Evolutionary conservation across 1,140 invertebrate genomes (phyloP), one percentile per base, ranked within the genome.

Genomic region (Hylaeus anthracinus): DNA sequence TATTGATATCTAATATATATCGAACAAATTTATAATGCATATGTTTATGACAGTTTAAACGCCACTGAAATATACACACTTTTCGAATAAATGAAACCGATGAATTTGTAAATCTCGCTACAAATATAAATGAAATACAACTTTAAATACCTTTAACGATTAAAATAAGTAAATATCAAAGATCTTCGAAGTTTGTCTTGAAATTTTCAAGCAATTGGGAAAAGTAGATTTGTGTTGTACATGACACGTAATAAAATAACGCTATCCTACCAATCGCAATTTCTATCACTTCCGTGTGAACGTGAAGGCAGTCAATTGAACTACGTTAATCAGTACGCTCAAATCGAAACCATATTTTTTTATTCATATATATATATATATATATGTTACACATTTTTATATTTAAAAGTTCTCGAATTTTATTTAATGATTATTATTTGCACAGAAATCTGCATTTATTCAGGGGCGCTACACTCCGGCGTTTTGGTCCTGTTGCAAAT

Each of bases 191-290:
- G n/a, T 43, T 43, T 37, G 66, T 60, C 58, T 51, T 26, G 51
- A n/a, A 9, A 15, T 58, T 15, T 45, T 86, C 64, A 85, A 58
- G 70, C 73, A 37, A 61, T 69, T 2, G n/a, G 56, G 51, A 66
- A 81, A 86, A 61, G 51, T 39, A 70, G 64, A 81, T 77, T 85
- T 71, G 48, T 48, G 69, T 51, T 51, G 10, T 69, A 77, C 73
- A 84, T 84, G 84, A 85, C 84, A 85, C 82, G 84, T 84, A 84
- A 82, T 60, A 63, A 81, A 70, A 81, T 61, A 69, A 67, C 69
- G 79, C 56, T 75, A 75, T 64, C 64, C 72, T 75, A 80, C 72
- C 72, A 80, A 80, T 60, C 56, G 63, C 53, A 67, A 67, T 61
- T 74, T 37, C 65, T 80, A 71, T 67, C 79, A 80, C 79, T 79